Percentiles rank a stretch among this genome's conserved stretches.
Conservation (phyloP, 2,113 vertebrate species). For the Oriolus oriolus region DNA sequence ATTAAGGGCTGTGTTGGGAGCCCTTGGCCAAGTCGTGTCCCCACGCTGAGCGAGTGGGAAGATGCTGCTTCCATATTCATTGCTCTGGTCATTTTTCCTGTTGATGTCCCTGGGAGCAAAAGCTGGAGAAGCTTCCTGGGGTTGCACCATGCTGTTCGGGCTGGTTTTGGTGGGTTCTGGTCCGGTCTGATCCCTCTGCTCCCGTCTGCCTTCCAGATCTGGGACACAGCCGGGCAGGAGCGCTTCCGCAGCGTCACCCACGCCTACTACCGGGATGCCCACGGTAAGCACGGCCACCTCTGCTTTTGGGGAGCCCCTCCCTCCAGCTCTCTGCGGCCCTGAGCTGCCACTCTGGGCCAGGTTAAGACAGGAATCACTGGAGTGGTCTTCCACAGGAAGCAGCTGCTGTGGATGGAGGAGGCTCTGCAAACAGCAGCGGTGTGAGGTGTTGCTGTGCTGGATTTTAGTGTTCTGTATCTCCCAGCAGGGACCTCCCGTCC, state of each 20-base stretch:
- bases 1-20: background rate
- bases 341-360: background rate
- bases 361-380: accelerated
- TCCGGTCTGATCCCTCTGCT: background rate
- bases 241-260: slow-evolving; percentile 93
- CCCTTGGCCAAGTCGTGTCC: background rate
- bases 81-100: background rate
- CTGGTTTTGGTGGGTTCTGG: background rate
- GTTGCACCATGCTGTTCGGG: accelerated
- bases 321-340: accelerated
- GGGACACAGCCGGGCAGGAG: slow-evolving; percentile 95
- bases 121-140: background rate
- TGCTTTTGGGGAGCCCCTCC: background rate
- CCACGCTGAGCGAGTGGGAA: accelerated
- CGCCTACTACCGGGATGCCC: slow-evolving; percentile 93
- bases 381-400: background rate
- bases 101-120: background rate
- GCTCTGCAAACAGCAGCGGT: background rate
- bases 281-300: slow-evolving; percentile 75
- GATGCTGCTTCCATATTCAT: background rate
- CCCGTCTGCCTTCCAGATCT: slow-evolving; percentile 82
- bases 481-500: background rate
- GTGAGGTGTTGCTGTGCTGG: background rate
- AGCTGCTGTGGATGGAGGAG: background rate
- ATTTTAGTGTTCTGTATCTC: background rate